Evolutionary conservation across 2,888 invertebrate species (phyloP).

Genomic region (Drosophila paucipuncta): DNA sequence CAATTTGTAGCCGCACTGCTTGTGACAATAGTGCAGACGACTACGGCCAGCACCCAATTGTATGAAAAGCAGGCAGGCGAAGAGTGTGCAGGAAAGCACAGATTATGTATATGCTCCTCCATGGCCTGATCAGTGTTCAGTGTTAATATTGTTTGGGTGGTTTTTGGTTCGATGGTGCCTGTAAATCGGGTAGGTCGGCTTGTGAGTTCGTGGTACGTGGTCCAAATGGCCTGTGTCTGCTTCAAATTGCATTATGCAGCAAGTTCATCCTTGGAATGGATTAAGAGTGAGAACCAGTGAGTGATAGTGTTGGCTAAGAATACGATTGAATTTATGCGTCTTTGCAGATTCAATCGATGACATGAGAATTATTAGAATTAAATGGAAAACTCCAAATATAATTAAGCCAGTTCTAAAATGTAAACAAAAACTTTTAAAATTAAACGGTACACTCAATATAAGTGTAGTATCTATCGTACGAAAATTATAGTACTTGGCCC

Average conservation of each 20-base stretch:
- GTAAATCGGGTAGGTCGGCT: conserved; percentile 25
- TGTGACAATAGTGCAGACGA: conserved; percentile 44
- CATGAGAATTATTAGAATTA: neutral
- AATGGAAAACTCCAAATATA: neutral
- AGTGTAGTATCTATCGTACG: neutral
- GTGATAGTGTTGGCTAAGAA: neutral
- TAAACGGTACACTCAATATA: neutral
- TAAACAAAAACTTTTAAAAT: too few relatives aligned
- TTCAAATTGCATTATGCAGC: conserved; percentile 28
- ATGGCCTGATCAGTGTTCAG: conserved; percentile 31
- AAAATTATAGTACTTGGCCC: too few relatives aligned
- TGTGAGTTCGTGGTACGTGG: conserved; percentile 18
- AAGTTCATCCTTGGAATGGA: neutral
- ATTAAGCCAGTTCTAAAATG: neutral
- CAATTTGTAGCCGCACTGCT: conserved; percentile 59
- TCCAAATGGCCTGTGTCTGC: conserved; percentile 19
- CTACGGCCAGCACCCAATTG: conserved; percentile 35
- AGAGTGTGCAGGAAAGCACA: conserved; percentile 56
- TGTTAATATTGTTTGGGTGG: conserved; percentile 11
- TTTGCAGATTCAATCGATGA: neutral
- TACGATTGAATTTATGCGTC: neutral
- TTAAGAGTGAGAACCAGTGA: neutral
- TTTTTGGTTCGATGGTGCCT: conserved; percentile 10
- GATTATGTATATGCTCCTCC: conserved; percentile 55
- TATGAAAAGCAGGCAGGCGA: conserved; percentile 26